phyloP scores from a whole-genome alignment of 1,140 invertebrate species.

The Bilobella aurantiaca region DNA sequence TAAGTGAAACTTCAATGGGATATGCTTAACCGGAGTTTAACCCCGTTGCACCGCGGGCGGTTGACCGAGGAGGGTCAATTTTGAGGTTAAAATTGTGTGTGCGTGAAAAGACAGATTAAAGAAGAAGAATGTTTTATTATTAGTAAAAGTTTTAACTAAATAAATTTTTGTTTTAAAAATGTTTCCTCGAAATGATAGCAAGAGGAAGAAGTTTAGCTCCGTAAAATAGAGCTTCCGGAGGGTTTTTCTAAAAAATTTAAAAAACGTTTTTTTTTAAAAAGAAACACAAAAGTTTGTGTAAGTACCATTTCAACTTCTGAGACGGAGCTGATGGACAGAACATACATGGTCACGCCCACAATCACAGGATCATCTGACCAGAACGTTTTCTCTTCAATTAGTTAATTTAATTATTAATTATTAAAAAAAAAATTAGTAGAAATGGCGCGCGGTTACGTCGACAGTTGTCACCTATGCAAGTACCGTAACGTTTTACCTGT shows the following conservation, averaged over 20 bases:
- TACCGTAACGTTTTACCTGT: no score
- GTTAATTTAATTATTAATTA: background rate
- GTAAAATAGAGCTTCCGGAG: no score
- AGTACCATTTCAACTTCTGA: slow-evolving; percentile 97
- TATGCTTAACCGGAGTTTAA: slow-evolving; percentile 3
- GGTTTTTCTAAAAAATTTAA: no score
- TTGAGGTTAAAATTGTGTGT: background rate
- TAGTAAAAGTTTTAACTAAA: background rate
- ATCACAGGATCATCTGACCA: slow-evolving; percentile 6
- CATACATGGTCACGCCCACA: slow-evolving; percentile 73
- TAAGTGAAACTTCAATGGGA: slow-evolving; percentile 4
- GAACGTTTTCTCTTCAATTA: background rate
- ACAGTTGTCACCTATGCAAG: no score
- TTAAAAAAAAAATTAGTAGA: no score
- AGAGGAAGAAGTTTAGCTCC: no score
- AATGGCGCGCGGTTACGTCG: no score
- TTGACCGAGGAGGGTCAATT: no score
- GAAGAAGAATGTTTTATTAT: slow-evolving; percentile 18
- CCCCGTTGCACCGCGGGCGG: background rate
- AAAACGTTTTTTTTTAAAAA: background rate
- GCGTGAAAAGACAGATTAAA: slow-evolving; percentile 31
- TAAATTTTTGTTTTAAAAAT: background rate
- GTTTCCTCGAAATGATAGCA: no score
- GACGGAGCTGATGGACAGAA: slow-evolving; percentile 95
- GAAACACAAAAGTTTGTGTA: slow-evolving; percentile 7